phyloP scores from a whole-genome alignment of 2,888 invertebrate species.

The Lithosia quadra region DNA sequence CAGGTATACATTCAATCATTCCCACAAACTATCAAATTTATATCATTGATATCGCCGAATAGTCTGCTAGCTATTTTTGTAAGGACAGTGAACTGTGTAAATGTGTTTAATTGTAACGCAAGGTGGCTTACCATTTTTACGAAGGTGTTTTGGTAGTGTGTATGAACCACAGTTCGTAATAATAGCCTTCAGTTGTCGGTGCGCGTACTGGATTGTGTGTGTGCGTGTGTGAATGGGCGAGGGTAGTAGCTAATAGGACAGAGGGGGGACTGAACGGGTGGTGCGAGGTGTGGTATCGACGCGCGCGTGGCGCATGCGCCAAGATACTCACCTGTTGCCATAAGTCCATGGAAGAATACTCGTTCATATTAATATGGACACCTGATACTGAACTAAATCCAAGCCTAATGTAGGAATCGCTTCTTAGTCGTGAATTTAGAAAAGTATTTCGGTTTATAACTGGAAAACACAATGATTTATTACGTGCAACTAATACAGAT shows the following conservation, averaged over 20 bases:
- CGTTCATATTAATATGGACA: constrained; percentile 83
- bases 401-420: constrained; percentile 47
- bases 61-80: constrained; percentile 25
- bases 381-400: constrained; percentile 81
- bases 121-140: constrained; percentile 39
- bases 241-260: constrained; percentile 59
- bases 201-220: constrained; percentile 65
- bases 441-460: constrained; percentile 6
- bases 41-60: constrained; percentile 37
- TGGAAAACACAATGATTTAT: neutral
- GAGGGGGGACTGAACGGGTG: constrained; percentile 50
- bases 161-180: constrained; percentile 42
- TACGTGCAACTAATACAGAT: neutral
- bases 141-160: constrained; percentile 43
- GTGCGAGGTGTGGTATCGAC: constrained; percentile 79
- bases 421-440: constrained; percentile 38
- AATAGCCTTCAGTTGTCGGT: constrained; percentile 31
- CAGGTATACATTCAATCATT: constrained; percentile 10
- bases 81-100: constrained; percentile 37
- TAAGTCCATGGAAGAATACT: constrained; percentile 84
- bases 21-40: constrained; percentile 12
- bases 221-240: constrained; percentile 81
- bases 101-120: constrained; percentile 24
- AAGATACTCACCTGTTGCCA: constrained; percentile 82
- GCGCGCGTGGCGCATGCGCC: constrained; percentile 82